Conservation (phyloP, 64 coral and sea anemone species). For the Stylophora pistillata region DNA sequence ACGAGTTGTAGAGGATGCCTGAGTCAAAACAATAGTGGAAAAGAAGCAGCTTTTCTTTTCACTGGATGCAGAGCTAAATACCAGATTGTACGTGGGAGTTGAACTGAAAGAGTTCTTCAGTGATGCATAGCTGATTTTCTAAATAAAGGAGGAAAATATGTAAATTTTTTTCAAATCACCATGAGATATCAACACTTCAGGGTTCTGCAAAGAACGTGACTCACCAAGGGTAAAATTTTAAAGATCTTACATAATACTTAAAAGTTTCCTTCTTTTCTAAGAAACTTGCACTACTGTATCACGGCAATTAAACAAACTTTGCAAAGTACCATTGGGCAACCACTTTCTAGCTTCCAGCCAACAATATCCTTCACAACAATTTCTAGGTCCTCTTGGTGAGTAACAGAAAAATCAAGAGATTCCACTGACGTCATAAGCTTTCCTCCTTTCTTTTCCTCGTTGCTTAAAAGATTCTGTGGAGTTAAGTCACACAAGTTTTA, state of each 20-base stretch:
- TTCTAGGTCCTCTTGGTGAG: neutral
- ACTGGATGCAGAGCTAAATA: neutral
- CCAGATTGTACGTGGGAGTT: neutral
- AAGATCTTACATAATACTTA: no score
- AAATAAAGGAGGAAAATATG: neutral
- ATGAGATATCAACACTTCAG: no score
- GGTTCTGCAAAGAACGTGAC: no score
- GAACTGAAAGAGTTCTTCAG: neutral
- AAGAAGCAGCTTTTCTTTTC: neutral
- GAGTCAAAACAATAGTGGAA: neutral
- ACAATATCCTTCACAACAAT: slow-evolving; percentile 1
- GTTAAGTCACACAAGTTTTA: no score
- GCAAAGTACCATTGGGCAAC: neutral
- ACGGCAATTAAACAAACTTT: neutral
- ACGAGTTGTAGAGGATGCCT: neutral
- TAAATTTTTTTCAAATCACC: neutral
- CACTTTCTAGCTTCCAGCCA: neutral
- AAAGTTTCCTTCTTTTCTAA: no score
- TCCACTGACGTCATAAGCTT: slow-evolving; percentile 12
- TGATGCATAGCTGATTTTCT: slow-evolving; percentile 7
- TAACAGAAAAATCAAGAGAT: slow-evolving; percentile 30
- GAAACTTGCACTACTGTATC: neutral
- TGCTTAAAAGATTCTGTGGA: neutral
- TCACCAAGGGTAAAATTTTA: no score
- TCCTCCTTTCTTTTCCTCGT: neutral